These are phyloP conservation scores for Pegea sp. DNA, from an alignment of 23 tunicate species.

Conservation along the genomic window DNA sequence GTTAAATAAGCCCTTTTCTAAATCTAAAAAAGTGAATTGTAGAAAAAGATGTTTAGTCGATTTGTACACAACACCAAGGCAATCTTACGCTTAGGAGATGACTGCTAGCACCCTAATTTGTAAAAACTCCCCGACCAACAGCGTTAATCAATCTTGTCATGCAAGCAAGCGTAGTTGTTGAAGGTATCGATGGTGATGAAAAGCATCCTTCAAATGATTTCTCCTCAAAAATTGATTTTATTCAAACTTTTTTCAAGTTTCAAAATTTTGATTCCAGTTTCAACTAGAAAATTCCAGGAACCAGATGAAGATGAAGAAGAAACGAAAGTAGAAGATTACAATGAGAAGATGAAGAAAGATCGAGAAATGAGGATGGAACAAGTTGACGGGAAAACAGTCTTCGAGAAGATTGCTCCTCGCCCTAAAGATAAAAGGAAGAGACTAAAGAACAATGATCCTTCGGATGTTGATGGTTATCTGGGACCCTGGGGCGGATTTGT, in stretches of 20 bases:
- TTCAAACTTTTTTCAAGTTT: conserved; percentile 1
- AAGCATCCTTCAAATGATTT: no score
- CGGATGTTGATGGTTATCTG: conserved; percentile 69
- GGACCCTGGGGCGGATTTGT: conserved; percentile 93
- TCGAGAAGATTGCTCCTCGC: conserved; percentile 42
- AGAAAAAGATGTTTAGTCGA: no score
- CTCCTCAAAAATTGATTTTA: no score
- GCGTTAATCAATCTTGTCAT: no score
- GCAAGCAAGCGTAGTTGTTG: no score
- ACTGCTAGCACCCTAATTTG: no score
- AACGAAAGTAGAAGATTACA: conserved; percentile 2
- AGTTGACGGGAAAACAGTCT: conserved; percentile 37
- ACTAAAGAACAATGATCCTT: conserved; percentile 54
- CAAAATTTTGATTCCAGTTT: conserved; percentile 14
- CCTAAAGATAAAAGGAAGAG: conserved; percentile 69
- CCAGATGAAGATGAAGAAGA: conserved; percentile 17
- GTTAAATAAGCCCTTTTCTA: no score
- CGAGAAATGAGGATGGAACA: neutral
- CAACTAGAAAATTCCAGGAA: conserved; percentile 19
- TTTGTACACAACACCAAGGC: no score
- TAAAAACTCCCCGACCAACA: no score
- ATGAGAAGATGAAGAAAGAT: neutral
- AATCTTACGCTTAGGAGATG: no score
- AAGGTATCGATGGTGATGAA: no score
- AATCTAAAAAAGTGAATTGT: no score